Conservation (phyloP, 2,888 invertebrate species). For the Drosophila mimica region DNA sequence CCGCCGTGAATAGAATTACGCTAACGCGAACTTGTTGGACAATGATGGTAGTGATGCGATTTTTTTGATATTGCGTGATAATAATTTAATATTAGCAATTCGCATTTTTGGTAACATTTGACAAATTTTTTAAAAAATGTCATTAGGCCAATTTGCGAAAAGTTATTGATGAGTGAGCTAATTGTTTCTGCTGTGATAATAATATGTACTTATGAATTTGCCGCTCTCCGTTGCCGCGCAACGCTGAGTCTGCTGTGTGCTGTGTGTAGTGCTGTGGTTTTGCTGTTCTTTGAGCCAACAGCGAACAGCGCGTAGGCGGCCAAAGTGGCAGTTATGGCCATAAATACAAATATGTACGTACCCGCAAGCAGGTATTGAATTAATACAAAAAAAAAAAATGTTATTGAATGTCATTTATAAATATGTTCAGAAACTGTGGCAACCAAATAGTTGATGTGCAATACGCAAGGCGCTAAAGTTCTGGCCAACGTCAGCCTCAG, state of each 20-base stretch:
- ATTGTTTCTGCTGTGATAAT: conserved; percentile 23
- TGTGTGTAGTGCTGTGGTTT: conserved; percentile 25
- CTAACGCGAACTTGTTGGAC: conserved; percentile 21
- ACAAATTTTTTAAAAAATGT: conserved; percentile 7
- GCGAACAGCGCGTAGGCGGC: conserved; percentile 61
- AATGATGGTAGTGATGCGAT: conserved; percentile 22
- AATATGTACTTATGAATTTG: conserved; percentile 28
- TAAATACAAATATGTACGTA: conserved; percentile 76
- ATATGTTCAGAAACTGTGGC: conserved; percentile 56
- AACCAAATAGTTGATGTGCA: conserved; percentile 66
- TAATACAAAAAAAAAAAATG: conserved; percentile 49
- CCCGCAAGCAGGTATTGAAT: conserved; percentile 73
- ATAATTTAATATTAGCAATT: conserved; percentile 23
- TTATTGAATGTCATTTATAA: conserved; percentile 67
- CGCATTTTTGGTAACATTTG: background rate
- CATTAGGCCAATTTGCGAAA: conserved; percentile 9
- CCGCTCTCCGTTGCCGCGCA: conserved; percentile 7
- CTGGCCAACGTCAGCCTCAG: conserved; percentile 39
- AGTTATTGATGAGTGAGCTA: conserved; percentile 22
- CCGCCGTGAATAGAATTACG: conserved; percentile 38
- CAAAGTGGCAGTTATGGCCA: conserved; percentile 79
- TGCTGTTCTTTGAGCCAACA: conserved; percentile 53
- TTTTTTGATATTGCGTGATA: conserved; percentile 33
- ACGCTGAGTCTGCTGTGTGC: conserved; percentile 19
- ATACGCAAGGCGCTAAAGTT: conserved; percentile 41